Conservation (phyloP, 2,888 invertebrate species). For the Erebia ligea region DNA sequence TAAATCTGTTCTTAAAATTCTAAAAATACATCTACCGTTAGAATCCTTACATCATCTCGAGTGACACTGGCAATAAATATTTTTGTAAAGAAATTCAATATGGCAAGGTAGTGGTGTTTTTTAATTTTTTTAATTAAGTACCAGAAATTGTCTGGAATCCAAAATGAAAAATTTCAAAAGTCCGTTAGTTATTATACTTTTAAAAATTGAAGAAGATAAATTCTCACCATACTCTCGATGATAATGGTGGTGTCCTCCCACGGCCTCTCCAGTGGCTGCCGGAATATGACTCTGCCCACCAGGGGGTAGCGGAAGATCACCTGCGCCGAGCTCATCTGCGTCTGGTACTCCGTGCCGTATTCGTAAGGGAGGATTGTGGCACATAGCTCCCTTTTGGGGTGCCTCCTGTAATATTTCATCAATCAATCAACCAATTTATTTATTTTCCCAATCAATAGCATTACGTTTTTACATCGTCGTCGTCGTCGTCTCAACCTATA, state of each 20-base stretch:
- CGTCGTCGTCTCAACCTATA: too few species aligned
- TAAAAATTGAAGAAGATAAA: neutral
- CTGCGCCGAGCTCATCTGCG: conserved; percentile 89
- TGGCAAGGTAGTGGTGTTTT: too few species aligned
- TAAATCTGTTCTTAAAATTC: too few species aligned
- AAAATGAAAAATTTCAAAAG: too few species aligned
- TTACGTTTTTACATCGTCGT: neutral
- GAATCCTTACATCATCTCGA: too few species aligned
- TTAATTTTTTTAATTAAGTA: too few species aligned
- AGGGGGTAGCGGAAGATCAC: conserved; percentile 94
- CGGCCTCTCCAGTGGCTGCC: conserved; percentile 90
- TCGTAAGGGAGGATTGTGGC: conserved; percentile 85
- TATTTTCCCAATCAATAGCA: too few species aligned
- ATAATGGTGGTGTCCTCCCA: conserved; percentile 93
- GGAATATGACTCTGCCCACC: conserved; percentile 91
- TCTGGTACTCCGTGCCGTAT: conserved; percentile 85
- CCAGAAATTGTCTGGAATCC: too few species aligned
- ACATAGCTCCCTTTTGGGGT: conserved; percentile 76
- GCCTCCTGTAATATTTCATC: conserved; percentile 50
- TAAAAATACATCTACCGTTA: too few species aligned
- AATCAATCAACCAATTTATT: too few species aligned
- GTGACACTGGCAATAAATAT: too few species aligned
- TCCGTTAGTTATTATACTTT: neutral
- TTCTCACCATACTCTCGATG: conserved; percentile 85
- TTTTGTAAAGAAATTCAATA: too few species aligned